Base-by-base conservation (phyloP, 2,797 vertebrate species). In the Erithacus rubecula region DNA sequence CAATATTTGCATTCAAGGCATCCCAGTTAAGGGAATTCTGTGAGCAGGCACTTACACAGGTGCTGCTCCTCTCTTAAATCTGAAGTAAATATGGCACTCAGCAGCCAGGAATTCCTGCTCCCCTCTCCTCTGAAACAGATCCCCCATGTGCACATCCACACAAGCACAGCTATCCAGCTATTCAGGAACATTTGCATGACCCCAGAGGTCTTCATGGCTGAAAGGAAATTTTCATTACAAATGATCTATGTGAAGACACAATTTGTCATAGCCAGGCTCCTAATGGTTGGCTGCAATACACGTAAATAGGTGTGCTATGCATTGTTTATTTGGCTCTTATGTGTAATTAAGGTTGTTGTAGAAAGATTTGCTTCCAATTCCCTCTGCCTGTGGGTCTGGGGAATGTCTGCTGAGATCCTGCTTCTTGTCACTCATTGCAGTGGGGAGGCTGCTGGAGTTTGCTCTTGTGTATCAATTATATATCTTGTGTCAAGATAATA, bases 291-390 rank as follows among this genome's bases (percentile, higher is more conserved):
- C 59, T 91, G 60, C 51, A 68, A 5, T 59, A 27, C 34, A 72
- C 2, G 0, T 89, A 87, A 82, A 74, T 82, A 95, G 78, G 69
- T 86, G 80, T 89, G 56, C 74, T 76, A 55, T 67, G 65, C 79
- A 43, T 68, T 95, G 72, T 91, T 94, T 89, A 53, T 95, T 69
- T 95, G 89, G 36, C 53, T 88, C 19, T 86, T 89, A 43, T 0
- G n/a, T 67, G 62, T 78, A 95, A 89, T 89, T 92, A 88, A 83
- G 89, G 69, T 63, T 59, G 87, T 51, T 92, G 62, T 46, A 85
- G 91, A 91, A 94, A 86, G 85, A 70, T 92, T 89, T 94, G 65
- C 53, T 89, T 93, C 69, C 82, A 88, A 19, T 78, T 93, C 51
- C 15, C 69, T 91, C 59, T 83, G 79, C 69, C 84, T 81, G 43